phyloP scores from a whole-genome alignment of 1,140 invertebrate species.

The Diachasmimorpha longicaudata region DNA sequence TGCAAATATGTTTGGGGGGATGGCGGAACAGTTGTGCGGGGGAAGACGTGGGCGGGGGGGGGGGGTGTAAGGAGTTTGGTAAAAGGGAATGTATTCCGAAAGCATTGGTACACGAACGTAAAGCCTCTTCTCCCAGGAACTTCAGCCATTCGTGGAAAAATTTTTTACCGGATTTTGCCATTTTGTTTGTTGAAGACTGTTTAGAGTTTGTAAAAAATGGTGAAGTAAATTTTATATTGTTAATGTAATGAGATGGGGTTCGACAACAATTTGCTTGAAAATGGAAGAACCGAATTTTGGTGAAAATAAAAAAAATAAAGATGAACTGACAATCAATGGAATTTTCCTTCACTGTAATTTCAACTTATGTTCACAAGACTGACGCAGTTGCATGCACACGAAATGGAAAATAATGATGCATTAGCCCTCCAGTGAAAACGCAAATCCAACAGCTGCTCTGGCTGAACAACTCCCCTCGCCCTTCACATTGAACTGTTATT shows the following conservation, averaged over 20 bases:
- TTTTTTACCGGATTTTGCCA: not conserved
- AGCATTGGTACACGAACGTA: conserved; percentile 45
- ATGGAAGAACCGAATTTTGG: no score
- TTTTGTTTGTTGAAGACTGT: not conserved
- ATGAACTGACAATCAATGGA: not conserved
- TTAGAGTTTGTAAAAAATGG: not conserved
- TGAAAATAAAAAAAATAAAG: not conserved
- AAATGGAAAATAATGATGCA: conserved; percentile 3
- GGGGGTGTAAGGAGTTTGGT: not conserved
- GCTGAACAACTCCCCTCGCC: not conserved
- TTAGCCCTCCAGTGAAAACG: not conserved
- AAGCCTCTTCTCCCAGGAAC: conserved; percentile 27
- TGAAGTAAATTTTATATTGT: not conserved
- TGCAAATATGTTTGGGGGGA: conserved; percentile 11
- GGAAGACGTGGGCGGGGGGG: no score
- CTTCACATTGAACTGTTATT: not conserved
- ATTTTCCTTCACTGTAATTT: not conserved
- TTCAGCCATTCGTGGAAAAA: conserved; percentile 1
- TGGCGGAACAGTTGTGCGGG: no score
- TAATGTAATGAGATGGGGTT: no score
- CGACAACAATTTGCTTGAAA: no score
- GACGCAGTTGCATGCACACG: not conserved
- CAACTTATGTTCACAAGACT: not conserved
- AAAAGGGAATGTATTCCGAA: conserved; percentile 34
- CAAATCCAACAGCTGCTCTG: conserved; percentile 1